phyloP scores from a whole-genome alignment of 1,140 invertebrate genomes.

The Monochamus saltuarius region DNA sequence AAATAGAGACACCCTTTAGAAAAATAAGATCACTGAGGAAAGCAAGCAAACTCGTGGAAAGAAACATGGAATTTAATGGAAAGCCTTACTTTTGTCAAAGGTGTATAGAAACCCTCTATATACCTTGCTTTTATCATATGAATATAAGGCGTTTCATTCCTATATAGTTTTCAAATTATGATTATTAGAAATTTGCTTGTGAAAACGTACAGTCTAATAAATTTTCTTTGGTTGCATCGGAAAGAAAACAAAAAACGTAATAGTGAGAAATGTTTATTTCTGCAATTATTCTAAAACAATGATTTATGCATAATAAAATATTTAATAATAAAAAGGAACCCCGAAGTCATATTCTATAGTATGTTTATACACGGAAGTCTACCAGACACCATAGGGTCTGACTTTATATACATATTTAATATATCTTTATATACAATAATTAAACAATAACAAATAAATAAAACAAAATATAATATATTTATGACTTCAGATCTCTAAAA shows the following conservation, averaged over 20 bases:
- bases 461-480: slow-evolving; percentile 30
- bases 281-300: slow-evolving; percentile 47
- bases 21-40: no score
- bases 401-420: slow-evolving; percentile 42
- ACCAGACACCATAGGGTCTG: slow-evolving; percentile 48
- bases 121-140: no score
- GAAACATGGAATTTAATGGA: no score
- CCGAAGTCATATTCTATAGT: slow-evolving; percentile 44
- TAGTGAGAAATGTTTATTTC: slow-evolving; percentile 50
- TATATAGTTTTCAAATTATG: no score
- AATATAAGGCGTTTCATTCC: no score
- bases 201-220: no score
- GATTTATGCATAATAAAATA: slow-evolving; percentile 48
- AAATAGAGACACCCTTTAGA: no score
- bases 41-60: no score
- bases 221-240: no score
- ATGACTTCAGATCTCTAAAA: slow-evolving; percentile 36
- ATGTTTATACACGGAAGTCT: slow-evolving; percentile 30
- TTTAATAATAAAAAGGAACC: slow-evolving; percentile 45
- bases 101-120: no score
- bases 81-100: no score
- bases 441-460: slow-evolving; percentile 43
- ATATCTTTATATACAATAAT: slow-evolving; percentile 46
- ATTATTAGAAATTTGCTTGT: no score
- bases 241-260: background rate